Evolutionary conservation across 1,140 invertebrate genomes (phyloP).

Genomic region (Hestina assimilis): DNA sequence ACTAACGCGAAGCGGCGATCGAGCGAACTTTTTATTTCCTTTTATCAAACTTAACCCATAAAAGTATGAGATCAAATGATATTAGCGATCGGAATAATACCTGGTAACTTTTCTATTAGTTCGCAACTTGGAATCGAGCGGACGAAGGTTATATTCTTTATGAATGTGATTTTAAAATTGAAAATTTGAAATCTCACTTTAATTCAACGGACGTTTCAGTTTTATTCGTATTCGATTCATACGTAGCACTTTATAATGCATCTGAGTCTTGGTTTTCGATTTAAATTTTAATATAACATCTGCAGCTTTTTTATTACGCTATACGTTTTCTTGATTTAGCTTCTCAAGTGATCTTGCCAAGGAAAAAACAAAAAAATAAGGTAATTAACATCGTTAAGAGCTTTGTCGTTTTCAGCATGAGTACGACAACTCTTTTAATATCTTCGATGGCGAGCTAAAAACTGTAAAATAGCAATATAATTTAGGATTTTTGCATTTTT

Average conservation of each 20-base stretch:
- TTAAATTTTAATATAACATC: neutral
- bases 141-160: conserved; percentile 10
- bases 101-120: conserved; percentile 18
- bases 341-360: too few species aligned
- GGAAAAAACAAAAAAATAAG: too few species aligned
- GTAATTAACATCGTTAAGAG: too few species aligned
- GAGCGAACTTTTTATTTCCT: conserved; percentile 5
- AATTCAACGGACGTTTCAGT: conserved; percentile 3
- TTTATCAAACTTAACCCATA: conserved; percentile 8
- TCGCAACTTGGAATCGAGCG: neutral
- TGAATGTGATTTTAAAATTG: conserved; percentile 20
- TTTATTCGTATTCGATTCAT: neutral
- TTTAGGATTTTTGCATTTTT: too few species aligned
- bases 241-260: neutral
- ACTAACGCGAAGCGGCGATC: neutral
- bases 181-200: conserved; percentile 9
- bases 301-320: too few species aligned
- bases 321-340: neutral
- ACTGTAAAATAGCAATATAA: too few species aligned
- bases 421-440: too few species aligned
- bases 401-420: too few species aligned
- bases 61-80: conserved; percentile 18
- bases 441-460: too few species aligned
- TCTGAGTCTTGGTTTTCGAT: neutral
- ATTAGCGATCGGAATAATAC: conserved; percentile 14